Conservation (phyloP, 2,113 vertebrate genomes). For the Bolborhynchus lineola region DNA sequence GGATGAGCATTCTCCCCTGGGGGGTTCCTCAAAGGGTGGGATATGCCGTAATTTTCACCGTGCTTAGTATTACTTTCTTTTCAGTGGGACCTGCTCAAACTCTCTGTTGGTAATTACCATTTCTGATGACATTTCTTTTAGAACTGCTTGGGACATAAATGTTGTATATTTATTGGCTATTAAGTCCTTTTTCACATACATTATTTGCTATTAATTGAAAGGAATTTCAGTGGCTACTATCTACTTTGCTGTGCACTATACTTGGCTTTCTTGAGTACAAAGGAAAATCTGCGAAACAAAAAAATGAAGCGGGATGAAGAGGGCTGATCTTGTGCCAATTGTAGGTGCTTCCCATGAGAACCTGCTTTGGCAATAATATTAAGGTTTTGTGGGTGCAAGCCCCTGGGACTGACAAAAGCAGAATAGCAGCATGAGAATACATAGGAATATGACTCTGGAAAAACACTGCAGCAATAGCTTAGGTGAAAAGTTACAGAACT, state of each 20-base stretch:
- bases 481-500: not conserved
- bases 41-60: not conserved
- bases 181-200: not conserved
- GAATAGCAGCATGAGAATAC: not conserved
- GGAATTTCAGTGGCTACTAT: not conserved
- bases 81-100: not conserved
- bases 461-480: not conserved
- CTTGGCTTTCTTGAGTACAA: not conserved
- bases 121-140: not conserved
- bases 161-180: not conserved
- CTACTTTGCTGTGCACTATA: not conserved
- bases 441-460: not conserved
- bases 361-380: not conserved
- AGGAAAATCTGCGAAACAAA: not conserved
- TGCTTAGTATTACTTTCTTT: not conserved
- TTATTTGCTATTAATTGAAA: not conserved
- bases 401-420: not conserved
- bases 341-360: not conserved
- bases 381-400: not conserved
- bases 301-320: not conserved
- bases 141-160: not conserved
- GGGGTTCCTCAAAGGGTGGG: not conserved
- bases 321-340: not conserved
- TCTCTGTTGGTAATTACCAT: not conserved
- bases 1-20: fast-evolving